These are phyloP conservation scores for Latrodectus hesperus DNA, from an alignment of 2,888 invertebrate genomes.

Conservation along the genomic window DNA sequence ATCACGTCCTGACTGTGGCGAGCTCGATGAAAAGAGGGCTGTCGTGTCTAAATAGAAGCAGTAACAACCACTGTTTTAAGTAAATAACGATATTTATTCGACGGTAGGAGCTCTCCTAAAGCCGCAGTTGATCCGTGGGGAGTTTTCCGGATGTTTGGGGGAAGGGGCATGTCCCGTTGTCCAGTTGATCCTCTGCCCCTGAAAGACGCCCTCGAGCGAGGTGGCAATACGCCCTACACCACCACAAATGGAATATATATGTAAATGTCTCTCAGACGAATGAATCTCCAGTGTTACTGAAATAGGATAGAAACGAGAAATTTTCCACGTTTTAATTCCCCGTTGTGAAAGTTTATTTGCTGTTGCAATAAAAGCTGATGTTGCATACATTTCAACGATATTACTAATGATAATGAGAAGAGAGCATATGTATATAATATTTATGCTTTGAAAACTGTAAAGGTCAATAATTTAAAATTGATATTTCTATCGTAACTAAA, in stretches of 20 bases:
- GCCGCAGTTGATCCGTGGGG: slow-evolving; percentile 7
- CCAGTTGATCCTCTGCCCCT: neutral
- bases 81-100: slow-evolving; percentile 50
- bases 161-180: neutral
- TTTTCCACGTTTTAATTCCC: no score
- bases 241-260: slow-evolving; percentile 40
- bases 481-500: no score
- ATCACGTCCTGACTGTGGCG: neutral
- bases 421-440: no score
- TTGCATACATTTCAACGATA: no score
- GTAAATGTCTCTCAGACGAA: slow-evolving; percentile 21
- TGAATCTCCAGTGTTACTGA: neutral
- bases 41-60: slow-evolving; percentile 34
- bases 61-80: slow-evolving; percentile 35
- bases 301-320: no score
- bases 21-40: neutral
- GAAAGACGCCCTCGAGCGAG: neutral
- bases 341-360: no score
- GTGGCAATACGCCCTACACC: slow-evolving; percentile 36
- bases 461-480: no score
- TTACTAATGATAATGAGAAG: no score
- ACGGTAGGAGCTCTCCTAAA: neutral
- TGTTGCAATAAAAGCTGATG: no score
- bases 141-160: neutral
- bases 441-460: no score